Percentiles rank a stretch among this genome's conserved stretches.
phyloP scores from a whole-genome alignment of 2,888 invertebrate genomes.

The Phasia obesa region DNA sequence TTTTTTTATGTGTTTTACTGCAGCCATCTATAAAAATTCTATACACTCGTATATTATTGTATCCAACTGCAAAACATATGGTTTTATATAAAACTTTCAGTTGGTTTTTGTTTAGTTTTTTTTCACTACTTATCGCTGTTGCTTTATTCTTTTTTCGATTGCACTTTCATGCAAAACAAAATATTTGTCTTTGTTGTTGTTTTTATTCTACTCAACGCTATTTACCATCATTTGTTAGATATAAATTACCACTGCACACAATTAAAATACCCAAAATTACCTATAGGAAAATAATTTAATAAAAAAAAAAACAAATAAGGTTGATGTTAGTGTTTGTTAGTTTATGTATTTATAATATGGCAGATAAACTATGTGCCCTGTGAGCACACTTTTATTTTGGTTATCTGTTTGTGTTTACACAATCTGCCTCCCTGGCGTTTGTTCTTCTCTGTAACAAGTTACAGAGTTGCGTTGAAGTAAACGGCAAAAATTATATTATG shows the following conservation, averaged over 20 bases:
- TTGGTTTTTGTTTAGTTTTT: constrained; percentile 25
- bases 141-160: constrained; percentile 1
- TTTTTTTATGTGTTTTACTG: constrained; percentile 10
- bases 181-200: no score
- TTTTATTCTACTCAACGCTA: neutral
- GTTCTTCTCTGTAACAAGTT: no score
- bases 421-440: no score
- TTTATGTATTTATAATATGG: no score
- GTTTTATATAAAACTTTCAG: constrained; percentile 22
- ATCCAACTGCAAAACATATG: constrained; percentile 15
- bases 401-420: no score
- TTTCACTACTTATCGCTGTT: neutral
- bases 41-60: neutral
- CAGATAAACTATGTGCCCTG: no score
- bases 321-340: no score
- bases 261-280: constrained; percentile 37
- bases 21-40: neutral
- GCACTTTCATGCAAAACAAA: no score
- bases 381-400: no score
- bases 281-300: neutral
- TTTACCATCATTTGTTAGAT: neutral
- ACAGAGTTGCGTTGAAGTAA: no score
- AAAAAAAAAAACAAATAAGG: no score
- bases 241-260: neutral
- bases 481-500: no score